Conservation (phyloP, 2,888 invertebrate species). For the Orthosia cruda region DNA sequence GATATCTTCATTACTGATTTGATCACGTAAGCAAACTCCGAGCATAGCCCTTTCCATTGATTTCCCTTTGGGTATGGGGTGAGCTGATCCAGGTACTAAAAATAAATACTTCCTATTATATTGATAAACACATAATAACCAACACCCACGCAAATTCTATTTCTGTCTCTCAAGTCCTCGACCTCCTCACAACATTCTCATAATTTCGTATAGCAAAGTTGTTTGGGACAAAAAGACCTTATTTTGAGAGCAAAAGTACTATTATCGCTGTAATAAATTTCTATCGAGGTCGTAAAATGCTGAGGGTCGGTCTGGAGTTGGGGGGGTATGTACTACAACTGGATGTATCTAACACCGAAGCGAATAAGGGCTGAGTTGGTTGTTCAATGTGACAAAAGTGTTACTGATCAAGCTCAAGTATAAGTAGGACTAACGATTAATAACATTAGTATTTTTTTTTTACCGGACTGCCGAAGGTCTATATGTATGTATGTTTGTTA, state of each 20-base stretch:
- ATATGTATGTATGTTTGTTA: no score
- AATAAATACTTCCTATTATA: no score
- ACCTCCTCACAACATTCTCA: background rate
- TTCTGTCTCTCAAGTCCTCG: background rate
- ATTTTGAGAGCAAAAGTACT: conserved; percentile 53
- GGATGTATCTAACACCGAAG: conserved; percentile 41
- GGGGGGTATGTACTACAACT: conserved; percentile 1
- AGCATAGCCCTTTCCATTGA: no score
- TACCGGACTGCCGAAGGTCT: no score
- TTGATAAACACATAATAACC: no score
- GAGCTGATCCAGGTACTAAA: no score
- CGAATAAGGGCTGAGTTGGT: background rate
- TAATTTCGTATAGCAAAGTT: conserved; percentile 39
- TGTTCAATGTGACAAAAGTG: background rate
- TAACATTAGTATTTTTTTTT: no score
- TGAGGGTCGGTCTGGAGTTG: conserved; percentile 16
- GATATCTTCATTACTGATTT: no score
- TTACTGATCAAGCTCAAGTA: background rate
- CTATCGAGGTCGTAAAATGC: conserved; percentile 62
- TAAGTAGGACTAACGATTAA: no score
- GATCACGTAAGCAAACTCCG: no score
- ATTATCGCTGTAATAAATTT: conserved; percentile 62
- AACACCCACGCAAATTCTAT: conserved; percentile 3
- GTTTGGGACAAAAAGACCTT: conserved; percentile 36
- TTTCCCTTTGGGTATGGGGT: no score